Conservation (phyloP, 2,888 invertebrate genomes). For the Stenodera caucasica region DNA sequence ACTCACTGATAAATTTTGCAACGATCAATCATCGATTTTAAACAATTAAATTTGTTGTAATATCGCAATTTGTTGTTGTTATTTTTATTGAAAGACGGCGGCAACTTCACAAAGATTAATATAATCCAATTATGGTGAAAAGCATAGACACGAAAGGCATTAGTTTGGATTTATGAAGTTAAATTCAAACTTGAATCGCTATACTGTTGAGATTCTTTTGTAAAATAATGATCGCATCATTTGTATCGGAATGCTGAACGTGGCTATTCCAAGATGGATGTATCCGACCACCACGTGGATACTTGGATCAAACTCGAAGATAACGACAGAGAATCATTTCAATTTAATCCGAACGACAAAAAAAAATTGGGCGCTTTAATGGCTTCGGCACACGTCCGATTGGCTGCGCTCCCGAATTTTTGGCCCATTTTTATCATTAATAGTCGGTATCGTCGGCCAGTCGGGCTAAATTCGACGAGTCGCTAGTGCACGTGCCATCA, state of each 20-base stretch:
- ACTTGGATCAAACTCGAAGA: too few relatives aligned
- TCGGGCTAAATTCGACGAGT: slow-evolving; percentile 50
- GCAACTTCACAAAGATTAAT: slow-evolving; percentile 33
- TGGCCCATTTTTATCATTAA: background rate
- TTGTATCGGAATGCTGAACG: slow-evolving; percentile 39
- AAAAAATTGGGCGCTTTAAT: background rate
- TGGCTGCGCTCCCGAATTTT: background rate
- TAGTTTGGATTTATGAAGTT: slow-evolving; percentile 41
- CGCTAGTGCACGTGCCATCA: slow-evolving; percentile 51
- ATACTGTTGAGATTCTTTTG: slow-evolving; percentile 32
- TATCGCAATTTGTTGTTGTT: slow-evolving; percentile 22
- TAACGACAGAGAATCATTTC: too few relatives aligned
- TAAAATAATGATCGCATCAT: slow-evolving; percentile 43
- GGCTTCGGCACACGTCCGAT: slow-evolving; percentile 1
- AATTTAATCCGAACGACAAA: too few relatives aligned
- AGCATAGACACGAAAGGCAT: slow-evolving; percentile 38
- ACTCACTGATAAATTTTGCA: background rate
- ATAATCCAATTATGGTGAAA: slow-evolving; percentile 45
- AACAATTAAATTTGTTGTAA: background rate
- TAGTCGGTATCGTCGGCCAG: slow-evolving; percentile 40
- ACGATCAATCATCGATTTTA: background rate
- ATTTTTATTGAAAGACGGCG: background rate
- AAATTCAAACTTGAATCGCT: slow-evolving; percentile 17
- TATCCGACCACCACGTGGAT: slow-evolving; percentile 5
- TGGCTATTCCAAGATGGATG: background rate